Evolutionary conservation across 30 jellyfish, hydroid and myxozoan genomes (phyloP).

Genomic region (Rhopilema esculentum): DNA sequence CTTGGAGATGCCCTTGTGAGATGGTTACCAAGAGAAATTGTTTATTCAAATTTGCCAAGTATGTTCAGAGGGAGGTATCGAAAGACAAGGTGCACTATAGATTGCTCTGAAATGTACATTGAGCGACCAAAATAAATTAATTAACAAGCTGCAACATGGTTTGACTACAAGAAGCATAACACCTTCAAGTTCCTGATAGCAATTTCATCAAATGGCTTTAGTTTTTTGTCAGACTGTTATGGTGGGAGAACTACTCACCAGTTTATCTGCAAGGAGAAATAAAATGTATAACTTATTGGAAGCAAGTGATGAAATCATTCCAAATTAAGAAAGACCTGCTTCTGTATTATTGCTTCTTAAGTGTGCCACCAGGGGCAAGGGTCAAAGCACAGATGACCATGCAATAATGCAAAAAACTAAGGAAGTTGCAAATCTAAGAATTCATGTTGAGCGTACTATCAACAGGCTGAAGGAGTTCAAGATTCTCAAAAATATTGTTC

Average conservation of each 20-base stretch:
- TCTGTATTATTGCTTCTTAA: conserved; percentile 9
- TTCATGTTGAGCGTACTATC: no score
- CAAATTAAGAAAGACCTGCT: conserved; percentile 44
- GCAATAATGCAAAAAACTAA: no score
- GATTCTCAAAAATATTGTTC: no score
- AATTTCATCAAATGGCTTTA: conserved; percentile 24
- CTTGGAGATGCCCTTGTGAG: background rate
- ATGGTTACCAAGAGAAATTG: conserved; percentile 25
- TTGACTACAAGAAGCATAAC: conserved; percentile 34
- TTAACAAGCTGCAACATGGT: conserved; percentile 39
- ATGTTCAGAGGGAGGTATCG: background rate
- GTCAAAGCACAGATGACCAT: conserved; percentile 74
- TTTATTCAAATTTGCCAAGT: conserved; percentile 2
- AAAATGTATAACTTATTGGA: conserved; percentile 39
- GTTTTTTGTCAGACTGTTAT: conserved; percentile 9
- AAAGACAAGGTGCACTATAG: conserved; percentile 12
- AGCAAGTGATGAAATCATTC: conserved; percentile 43
- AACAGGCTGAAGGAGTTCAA: no score
- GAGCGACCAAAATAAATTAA: conserved; percentile 32
- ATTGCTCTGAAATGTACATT: conserved; percentile 33
- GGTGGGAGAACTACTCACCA: conserved; percentile 37
- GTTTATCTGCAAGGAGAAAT: conserved; percentile 15
- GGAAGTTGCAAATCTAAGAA: no score
- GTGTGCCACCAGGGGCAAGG: conserved; percentile 88
- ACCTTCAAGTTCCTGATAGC: conserved; percentile 2